phyloP scores from a whole-genome alignment of 2,888 invertebrate genomes.

The Aplocera efformata region DNA sequence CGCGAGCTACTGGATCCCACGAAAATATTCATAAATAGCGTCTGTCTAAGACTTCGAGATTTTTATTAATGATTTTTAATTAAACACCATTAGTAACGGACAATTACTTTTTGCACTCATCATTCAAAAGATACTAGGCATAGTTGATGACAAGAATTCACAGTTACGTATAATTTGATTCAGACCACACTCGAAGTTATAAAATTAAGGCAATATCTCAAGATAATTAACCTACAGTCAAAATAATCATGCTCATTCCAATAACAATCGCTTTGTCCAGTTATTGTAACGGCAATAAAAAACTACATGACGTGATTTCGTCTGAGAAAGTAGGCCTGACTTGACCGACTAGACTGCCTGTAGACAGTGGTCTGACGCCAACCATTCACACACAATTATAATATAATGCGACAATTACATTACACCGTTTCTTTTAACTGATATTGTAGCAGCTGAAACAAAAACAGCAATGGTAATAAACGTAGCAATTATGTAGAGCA shows the following conservation, averaged over 20 bases:
- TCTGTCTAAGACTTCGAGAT: too few relatives aligned
- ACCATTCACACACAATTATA: conserved; percentile 3
- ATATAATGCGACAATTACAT: conserved; percentile 33
- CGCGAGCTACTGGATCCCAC: too few relatives aligned
- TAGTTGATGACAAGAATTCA: neutral
- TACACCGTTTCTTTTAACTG: conserved; percentile 17
- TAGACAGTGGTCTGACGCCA: conserved; percentile 46
- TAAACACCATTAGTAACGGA: too few relatives aligned
- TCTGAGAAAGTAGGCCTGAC: conserved; percentile 70
- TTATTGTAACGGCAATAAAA: conserved; percentile 61
- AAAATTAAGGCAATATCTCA: conserved; percentile 38
- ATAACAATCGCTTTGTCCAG: conserved; percentile 60
- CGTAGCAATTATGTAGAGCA: conserved; percentile 1
- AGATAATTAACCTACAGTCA: conserved; percentile 45
- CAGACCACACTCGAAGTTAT: conserved; percentile 34
- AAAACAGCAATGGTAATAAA: conserved; percentile 7
- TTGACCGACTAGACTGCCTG: conserved; percentile 64
- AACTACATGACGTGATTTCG: conserved; percentile 50
- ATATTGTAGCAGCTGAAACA: neutral
- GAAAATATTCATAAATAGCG: too few relatives aligned
- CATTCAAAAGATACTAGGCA: too few relatives aligned
- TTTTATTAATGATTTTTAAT: too few relatives aligned
- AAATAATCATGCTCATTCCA: conserved; percentile 57
- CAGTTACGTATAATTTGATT: neutral
- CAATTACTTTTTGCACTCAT: too few relatives aligned